Percentiles rank a stretch among this genome's conserved stretches.
Evolutionary conservation across 2,113 vertebrate species (phyloP).

Genomic region (Oxygymnocypris stewartii): DNA sequence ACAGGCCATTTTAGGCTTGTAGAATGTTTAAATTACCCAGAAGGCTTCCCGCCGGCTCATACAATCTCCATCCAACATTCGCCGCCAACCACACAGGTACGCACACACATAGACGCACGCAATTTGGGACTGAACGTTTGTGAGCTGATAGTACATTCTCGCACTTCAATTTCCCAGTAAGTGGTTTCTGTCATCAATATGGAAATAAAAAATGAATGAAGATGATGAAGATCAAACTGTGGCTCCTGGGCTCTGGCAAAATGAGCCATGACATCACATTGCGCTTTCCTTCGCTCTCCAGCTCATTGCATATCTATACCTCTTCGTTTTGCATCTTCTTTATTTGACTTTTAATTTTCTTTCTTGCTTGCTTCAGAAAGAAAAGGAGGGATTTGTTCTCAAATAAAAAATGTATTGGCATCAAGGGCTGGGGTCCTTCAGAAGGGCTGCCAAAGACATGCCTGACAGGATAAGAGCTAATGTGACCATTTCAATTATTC

Average conservation of each 20-base stretch:
- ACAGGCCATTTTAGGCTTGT: conserved; percentile 31
- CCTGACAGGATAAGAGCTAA: conserved; percentile 42
- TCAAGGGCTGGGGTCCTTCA: conserved; percentile 34
- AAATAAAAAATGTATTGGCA: conserved; percentile 44
- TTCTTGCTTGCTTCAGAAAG: not conserved
- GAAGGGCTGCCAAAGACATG: conserved; percentile 40
- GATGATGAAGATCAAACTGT: conserved; percentile 36
- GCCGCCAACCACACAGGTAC: not conserved
- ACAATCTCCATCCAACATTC: conserved; percentile 29
- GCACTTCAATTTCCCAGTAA: conserved; percentile 40
- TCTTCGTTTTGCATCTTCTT: conserved; percentile 7
- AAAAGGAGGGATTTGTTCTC: conserved; percentile 44
- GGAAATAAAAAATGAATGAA: conserved; percentile 42
- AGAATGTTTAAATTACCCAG: conserved; percentile 37
- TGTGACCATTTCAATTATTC: conserved; percentile 45
- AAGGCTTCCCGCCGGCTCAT: conserved; percentile 37
- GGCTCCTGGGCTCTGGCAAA: conserved; percentile 26
- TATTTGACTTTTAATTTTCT: conserved; percentile 14
- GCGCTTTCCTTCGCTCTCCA: not conserved
- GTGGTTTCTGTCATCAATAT: conserved; percentile 42
- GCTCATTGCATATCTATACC: not conserved
- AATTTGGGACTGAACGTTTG: not conserved
- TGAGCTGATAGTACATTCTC: conserved; percentile 19
- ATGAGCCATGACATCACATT: conserved; percentile 39
- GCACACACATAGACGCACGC: not conserved